These are phyloP conservation scores for Drosophila guanche DNA, from an alignment of 1,140 invertebrate species.

Conservation along the genomic window DNA sequence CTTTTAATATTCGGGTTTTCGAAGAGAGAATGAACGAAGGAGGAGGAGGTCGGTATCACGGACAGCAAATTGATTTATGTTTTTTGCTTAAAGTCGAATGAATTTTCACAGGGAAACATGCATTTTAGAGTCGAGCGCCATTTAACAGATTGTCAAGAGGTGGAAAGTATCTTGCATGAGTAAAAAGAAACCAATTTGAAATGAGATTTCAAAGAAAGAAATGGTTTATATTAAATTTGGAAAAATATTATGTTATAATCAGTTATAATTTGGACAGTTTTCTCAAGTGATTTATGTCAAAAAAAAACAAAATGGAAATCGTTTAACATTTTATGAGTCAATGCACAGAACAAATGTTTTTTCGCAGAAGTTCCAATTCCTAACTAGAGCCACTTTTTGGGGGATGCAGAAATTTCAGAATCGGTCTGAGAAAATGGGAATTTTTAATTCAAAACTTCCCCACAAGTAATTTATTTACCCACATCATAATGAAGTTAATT, in stretches of 20 bases:
- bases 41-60: slow-evolving; percentile 22
- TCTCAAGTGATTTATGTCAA: background rate
- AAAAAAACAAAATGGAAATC: too few species aligned
- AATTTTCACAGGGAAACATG: slow-evolving; percentile 54
- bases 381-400: background rate
- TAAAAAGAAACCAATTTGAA: slow-evolving; percentile 13
- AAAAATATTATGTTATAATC: slow-evolving; percentile 17
- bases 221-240: slow-evolving; percentile 18
- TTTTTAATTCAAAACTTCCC: slow-evolving; percentile 2
- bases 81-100: slow-evolving; percentile 61
- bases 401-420: too few species aligned
- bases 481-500: slow-evolving; percentile 74
- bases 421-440: too few species aligned
- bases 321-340: too few species aligned
- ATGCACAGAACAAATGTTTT: too few species aligned
- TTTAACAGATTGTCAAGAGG: slow-evolving; percentile 50
- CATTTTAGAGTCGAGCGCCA: slow-evolving; percentile 57
- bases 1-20: slow-evolving; percentile 26
- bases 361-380: too few species aligned
- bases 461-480: slow-evolving; percentile 51
- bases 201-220: slow-evolving; percentile 9
- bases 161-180: slow-evolving; percentile 16
- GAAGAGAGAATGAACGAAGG: background rate
- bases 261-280: background rate
- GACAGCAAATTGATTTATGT: slow-evolving; percentile 80